These are phyloP conservation scores for Sinocyclocheilus rhinocerous DNA, from an alignment of 2,113 vertebrate genomes.

Conservation along the genomic window DNA sequence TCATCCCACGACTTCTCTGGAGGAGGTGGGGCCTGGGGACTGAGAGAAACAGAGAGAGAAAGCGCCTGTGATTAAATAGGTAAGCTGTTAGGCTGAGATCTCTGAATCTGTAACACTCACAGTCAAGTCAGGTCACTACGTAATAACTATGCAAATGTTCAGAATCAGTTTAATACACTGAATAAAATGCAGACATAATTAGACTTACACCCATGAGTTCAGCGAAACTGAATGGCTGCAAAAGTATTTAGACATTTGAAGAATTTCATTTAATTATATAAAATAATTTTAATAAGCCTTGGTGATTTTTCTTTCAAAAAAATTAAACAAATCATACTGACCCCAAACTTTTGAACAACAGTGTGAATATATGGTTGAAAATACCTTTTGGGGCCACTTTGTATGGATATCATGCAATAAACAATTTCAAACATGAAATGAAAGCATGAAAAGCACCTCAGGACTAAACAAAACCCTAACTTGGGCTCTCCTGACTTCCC, in stretches of 20 bases:
- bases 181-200: not conserved
- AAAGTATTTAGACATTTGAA: not conserved
- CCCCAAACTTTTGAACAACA: not conserved
- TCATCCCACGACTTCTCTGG: constrained; percentile 97
- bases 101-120: not conserved
- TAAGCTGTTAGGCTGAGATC: not conserved
- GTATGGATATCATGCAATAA: not conserved
- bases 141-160: not conserved
- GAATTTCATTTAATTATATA: not conserved
- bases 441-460: not conserved
- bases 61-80: not conserved
- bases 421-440: not conserved
- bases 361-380: not conserved
- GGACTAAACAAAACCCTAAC: not conserved
- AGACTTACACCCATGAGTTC: not conserved
- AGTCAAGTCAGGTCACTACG: not conserved
- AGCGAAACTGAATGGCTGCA: not conserved
- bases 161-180: not conserved
- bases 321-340: not conserved
- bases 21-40: constrained; percentile 91
- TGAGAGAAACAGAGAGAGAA: constrained; percentile 41
- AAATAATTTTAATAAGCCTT: not conserved
- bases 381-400: not conserved
- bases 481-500: not conserved
- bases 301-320: not conserved